Evolutionary conservation across 2,113 vertebrate genomes (phyloP).

Genomic region (Prionailurus bengalensis): DNA sequence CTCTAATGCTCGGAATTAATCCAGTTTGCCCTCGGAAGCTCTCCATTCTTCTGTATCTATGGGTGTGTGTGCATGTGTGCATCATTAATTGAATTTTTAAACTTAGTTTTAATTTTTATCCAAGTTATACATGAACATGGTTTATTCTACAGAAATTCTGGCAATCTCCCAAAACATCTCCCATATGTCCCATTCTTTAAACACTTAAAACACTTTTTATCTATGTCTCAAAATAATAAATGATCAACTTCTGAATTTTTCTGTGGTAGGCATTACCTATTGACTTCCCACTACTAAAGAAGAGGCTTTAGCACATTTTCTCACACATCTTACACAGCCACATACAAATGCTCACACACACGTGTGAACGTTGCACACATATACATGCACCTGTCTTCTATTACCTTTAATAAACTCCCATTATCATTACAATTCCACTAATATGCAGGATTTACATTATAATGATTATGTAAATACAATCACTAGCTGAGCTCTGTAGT

Average conservation of each 20-base stretch:
- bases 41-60: not conserved
- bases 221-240: not conserved
- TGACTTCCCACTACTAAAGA: not conserved
- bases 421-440: not conserved
- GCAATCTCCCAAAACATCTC: not conserved
- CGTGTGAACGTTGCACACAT: not conserved
- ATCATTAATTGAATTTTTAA: not conserved
- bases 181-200: not conserved
- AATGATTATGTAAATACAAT: not conserved
- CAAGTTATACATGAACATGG: not conserved
- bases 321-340: not conserved
- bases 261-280: not conserved
- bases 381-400: not conserved
- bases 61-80: not conserved
- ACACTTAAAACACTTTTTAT: not conserved
- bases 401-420: not conserved
- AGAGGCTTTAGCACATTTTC: not conserved
- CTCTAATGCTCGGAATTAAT: not conserved
- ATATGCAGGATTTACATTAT: not conserved
- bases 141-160: not conserved
- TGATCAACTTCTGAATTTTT: not conserved
- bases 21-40: not conserved
- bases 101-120: constrained; percentile 20
- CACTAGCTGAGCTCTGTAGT: not conserved
- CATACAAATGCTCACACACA: not conserved